Percentiles rank a stretch among this genome's conserved stretches.
These are phyloP conservation scores for Myopa testacea DNA, from an alignment of 2,888 invertebrate genomes.

Conservation along the genomic window DNA sequence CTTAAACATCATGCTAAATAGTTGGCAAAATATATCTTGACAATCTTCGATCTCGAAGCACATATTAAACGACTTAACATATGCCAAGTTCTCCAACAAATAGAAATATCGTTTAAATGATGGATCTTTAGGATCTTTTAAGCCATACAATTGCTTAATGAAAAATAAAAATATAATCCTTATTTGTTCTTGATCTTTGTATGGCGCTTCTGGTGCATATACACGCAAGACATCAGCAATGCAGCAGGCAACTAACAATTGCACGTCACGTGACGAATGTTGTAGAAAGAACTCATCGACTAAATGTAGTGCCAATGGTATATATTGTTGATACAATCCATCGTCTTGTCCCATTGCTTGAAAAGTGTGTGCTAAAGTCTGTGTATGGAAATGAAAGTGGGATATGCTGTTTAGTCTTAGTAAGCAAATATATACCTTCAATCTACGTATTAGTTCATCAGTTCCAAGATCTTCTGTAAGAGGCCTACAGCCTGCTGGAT, in stretches of 20 bases:
- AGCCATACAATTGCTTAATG: conserved; percentile 91
- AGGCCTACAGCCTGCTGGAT: conserved; percentile 95
- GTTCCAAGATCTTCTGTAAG: conserved; percentile 94
- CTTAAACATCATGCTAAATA: conserved; percentile 94
- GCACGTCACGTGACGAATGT: conserved; percentile 91
- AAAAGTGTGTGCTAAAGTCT: conserved; percentile 91
- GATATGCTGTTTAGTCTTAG: not conserved
- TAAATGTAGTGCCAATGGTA: conserved; percentile 90
- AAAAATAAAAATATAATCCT: conserved; percentile 92
- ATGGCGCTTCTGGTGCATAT: conserved; percentile 98
- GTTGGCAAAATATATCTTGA: conserved; percentile 93
- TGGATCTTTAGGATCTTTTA: conserved; percentile 96
- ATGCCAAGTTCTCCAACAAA: conserved; percentile 94
- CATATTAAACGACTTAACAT: conserved; percentile 98
- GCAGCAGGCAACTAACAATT: conserved; percentile 94
- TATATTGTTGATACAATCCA: conserved; percentile 91
- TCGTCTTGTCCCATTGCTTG: conserved; percentile 98
- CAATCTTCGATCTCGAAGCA: conserved; percentile 98
- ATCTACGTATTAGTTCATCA: conserved; percentile 93
- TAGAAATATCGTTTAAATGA: conserved; percentile 98
- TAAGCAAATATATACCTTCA: conserved; percentile 76
- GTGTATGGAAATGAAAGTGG: conserved; percentile 26
- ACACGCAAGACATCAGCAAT: conserved; percentile 96
- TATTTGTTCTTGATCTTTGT: conserved; percentile 94
- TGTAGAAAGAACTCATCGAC: conserved; percentile 93